Evolutionary conservation across 2,113 vertebrate species (phyloP).

Genomic region (Scolopax mira): DNA sequence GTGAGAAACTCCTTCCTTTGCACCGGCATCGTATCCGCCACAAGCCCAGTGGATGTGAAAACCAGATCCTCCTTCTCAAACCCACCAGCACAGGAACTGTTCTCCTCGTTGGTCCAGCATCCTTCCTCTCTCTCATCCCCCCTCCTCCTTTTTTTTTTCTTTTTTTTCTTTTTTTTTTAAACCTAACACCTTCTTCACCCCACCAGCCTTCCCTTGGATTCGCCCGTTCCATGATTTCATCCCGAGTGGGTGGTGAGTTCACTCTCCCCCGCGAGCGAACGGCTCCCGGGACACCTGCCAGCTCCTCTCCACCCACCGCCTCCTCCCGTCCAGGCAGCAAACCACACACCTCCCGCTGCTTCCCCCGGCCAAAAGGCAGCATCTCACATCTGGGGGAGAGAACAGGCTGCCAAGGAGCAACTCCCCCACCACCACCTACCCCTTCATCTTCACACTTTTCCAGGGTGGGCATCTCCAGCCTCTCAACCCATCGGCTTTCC

Average conservation of each 20-base stretch:
- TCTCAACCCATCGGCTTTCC: neutral
- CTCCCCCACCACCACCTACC: rapidly evolving
- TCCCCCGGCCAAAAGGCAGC: neutral
- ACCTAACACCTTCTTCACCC: neutral
- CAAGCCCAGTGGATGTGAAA: neutral
- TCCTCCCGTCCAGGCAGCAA: conserved; percentile 9
- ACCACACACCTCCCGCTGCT: conserved; percentile 19
- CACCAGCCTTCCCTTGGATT: neutral
- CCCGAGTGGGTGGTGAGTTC: conserved; percentile 34
- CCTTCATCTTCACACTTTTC: neutral
- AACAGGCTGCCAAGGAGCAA: neutral
- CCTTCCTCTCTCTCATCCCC: neutral
- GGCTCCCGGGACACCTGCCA: conserved; percentile 44
- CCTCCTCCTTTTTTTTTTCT: too few relatives aligned
- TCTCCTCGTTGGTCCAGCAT: neutral
- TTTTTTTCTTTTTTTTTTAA: neutral
- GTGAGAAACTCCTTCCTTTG: neutral
- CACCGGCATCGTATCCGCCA: rapidly evolving
- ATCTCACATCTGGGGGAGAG: neutral
- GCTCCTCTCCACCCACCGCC: conserved; percentile 56
- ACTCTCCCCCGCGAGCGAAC: conserved; percentile 6
- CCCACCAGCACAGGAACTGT: neutral
- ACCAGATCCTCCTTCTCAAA: neutral
- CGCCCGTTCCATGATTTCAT: conserved; percentile 40
- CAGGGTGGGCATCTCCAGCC: neutral